phyloP scores from a whole-genome alignment of 92 coral and sea anemone genomes.

The Virgularia gustaviana region DNA sequence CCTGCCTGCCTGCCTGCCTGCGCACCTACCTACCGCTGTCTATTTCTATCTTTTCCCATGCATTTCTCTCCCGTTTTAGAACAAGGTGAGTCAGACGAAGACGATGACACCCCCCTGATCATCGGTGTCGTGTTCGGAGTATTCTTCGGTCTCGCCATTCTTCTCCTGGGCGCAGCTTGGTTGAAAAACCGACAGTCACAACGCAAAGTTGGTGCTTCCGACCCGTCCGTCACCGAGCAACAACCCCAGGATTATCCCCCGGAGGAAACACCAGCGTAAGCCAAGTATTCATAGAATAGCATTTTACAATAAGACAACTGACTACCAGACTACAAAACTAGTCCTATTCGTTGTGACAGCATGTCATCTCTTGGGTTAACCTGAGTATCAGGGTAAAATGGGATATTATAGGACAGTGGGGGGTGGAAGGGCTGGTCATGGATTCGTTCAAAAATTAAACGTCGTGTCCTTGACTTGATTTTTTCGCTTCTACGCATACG shows the following conservation, averaged over 20 bases:
- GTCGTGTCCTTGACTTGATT: no score
- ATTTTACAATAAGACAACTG: no score
- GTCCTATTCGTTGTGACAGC: no score
- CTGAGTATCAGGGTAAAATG: no score
- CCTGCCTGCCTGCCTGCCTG: not conserved
- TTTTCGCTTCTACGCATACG: no score
- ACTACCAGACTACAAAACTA: no score
- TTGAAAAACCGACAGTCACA: slow-evolving; percentile 24
- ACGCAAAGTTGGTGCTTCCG: slow-evolving; percentile 10
- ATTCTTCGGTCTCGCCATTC: slow-evolving; percentile 17
- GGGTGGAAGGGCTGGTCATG: no score
- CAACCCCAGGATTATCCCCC: not conserved
- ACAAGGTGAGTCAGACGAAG: not conserved
- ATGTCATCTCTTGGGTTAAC: no score
- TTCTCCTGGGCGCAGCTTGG: slow-evolving; percentile 10
- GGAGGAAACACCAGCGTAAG: slow-evolving; percentile 21
- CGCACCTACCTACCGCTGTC: not conserved
- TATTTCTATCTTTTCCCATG: not conserved
- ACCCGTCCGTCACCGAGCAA: slow-evolving; percentile 14
- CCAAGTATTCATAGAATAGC: no score
- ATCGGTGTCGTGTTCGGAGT: slow-evolving; percentile 25
- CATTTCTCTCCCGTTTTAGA: not conserved
- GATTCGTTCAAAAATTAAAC: no score
- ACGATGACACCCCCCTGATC: slow-evolving; percentile 5
- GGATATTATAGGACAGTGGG: no score